Conservation (phyloP, 2,888 invertebrate genomes). For the Synanthedon tipuliformis region DNA sequence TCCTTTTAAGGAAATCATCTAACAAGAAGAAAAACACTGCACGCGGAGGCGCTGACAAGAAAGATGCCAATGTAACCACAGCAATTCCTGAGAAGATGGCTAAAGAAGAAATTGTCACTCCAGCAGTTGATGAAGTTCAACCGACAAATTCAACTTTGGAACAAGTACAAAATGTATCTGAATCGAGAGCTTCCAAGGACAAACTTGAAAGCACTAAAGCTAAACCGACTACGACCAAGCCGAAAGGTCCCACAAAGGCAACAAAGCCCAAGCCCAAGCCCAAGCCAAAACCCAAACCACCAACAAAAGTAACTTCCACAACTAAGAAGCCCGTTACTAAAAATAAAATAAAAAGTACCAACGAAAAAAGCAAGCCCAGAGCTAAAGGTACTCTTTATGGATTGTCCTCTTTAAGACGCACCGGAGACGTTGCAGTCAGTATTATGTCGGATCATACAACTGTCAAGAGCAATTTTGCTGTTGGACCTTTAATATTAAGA, state of each 20-base stretch:
- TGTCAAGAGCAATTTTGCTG: constrained; percentile 82
- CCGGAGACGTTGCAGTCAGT: constrained; percentile 84
- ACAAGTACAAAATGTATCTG: constrained; percentile 13
- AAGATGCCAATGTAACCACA: constrained; percentile 21
- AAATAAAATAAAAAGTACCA: constrained; percentile 45
- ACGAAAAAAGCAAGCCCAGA: constrained; percentile 68
- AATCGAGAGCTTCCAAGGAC: constrained; percentile 48
- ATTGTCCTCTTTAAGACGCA: constrained; percentile 80
- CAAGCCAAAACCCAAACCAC: constrained; percentile 19
- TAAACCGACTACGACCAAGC: constrained; percentile 29
- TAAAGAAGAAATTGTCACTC: constrained; percentile 25
- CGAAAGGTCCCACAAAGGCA: constrained; percentile 26
- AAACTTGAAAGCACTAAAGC: constrained; percentile 41
- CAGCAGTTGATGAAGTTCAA: constrained; percentile 22
- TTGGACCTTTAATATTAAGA: constrained; percentile 83
- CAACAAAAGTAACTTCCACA: constrained; percentile 24
- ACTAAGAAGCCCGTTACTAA: constrained; percentile 42
- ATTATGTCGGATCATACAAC: constrained; percentile 84
- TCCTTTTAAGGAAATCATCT: constrained; percentile 40
- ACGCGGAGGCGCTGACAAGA: constrained; percentile 28
- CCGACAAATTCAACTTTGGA: constrained; percentile 11
- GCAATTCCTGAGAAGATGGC: constrained; percentile 23
- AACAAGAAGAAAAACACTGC: constrained; percentile 51
- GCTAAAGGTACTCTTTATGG: constrained; percentile 86
- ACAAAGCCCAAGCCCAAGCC: constrained; percentile 44